Conservation (phyloP, 1,140 invertebrate genomes). For the Apocrypta bakeri region DNA sequence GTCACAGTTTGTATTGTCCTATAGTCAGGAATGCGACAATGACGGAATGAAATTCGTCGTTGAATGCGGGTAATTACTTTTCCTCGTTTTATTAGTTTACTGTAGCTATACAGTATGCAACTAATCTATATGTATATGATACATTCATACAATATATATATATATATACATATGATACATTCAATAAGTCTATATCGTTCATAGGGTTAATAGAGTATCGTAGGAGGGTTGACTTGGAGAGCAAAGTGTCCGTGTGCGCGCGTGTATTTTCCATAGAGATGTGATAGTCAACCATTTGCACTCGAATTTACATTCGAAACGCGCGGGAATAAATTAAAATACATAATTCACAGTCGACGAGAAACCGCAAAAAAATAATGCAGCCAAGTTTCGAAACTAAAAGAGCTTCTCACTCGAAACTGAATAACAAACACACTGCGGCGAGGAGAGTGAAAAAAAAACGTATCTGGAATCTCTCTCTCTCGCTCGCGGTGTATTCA, state of each 20-base stretch:
- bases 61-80: background rate
- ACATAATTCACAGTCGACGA: slow-evolving; percentile 4
- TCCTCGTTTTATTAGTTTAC: too few relatives aligned
- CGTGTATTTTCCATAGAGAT: background rate
- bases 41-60: background rate
- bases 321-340: background rate
- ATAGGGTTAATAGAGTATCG: background rate
- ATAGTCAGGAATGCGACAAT: background rate
- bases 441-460: background rate
- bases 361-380: background rate
- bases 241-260: too few relatives aligned
- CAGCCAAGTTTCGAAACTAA: background rate
- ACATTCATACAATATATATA: too few relatives aligned
- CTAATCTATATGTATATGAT: too few relatives aligned
- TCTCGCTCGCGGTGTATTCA: background rate
- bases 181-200: too few relatives aligned
- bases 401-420: background rate
- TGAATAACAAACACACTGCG: background rate
- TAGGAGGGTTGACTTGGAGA: background rate
- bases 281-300: background rate
- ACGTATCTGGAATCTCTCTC: background rate
- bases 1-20: too few relatives aligned
- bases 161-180: too few relatives aligned
- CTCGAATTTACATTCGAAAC: slow-evolving; percentile 19
- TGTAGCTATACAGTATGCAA: too few relatives aligned